phyloP scores from a whole-genome alignment of 2,888 invertebrate genomes.

The Agonopterix heracliana region DNA sequence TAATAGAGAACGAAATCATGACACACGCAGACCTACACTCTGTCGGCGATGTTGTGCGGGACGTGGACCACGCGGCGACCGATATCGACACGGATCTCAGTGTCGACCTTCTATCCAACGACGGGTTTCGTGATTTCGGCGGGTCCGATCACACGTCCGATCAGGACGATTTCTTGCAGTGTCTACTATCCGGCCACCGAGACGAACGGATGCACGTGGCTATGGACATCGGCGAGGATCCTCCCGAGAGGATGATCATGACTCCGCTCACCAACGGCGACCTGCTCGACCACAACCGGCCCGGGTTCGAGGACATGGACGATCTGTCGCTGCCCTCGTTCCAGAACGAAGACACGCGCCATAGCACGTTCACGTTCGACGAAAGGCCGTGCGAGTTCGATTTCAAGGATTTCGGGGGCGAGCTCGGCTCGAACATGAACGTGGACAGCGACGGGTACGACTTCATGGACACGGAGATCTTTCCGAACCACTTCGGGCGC shows the following conservation, averaged over 20 bases:
- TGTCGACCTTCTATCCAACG: constrained; percentile 42
- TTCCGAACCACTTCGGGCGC: constrained; percentile 66
- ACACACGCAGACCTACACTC: constrained; percentile 53
- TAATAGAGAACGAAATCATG: constrained; percentile 66
- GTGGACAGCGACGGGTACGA: constrained; percentile 72
- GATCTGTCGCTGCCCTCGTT: constrained; percentile 63
- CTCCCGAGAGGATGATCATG: constrained; percentile 51
- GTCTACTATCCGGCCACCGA: constrained; percentile 43
- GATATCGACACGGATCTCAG: constrained; percentile 49
- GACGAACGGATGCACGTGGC: constrained; percentile 44
- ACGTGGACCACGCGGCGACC: constrained; percentile 26
- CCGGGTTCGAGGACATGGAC: constrained; percentile 64
- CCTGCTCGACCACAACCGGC: constrained; percentile 52
- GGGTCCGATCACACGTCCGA: constrained; percentile 46
- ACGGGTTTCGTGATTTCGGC: constrained; percentile 53
- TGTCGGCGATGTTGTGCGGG: constrained; percentile 23
- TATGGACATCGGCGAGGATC: constrained; percentile 58
- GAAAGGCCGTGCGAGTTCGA: constrained; percentile 66
- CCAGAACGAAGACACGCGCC: constrained; percentile 54
- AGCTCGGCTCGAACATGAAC: constrained; percentile 76
- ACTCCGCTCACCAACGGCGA: constrained; percentile 60
- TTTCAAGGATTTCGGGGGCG: constrained; percentile 79
- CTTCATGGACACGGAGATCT: constrained; percentile 60
- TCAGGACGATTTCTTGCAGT: constrained; percentile 59
- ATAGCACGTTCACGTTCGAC: constrained; percentile 33